These are phyloP conservation scores for Chelonia mydas DNA, from an alignment of 2,797 vertebrate genomes.

Conservation along the genomic window DNA sequence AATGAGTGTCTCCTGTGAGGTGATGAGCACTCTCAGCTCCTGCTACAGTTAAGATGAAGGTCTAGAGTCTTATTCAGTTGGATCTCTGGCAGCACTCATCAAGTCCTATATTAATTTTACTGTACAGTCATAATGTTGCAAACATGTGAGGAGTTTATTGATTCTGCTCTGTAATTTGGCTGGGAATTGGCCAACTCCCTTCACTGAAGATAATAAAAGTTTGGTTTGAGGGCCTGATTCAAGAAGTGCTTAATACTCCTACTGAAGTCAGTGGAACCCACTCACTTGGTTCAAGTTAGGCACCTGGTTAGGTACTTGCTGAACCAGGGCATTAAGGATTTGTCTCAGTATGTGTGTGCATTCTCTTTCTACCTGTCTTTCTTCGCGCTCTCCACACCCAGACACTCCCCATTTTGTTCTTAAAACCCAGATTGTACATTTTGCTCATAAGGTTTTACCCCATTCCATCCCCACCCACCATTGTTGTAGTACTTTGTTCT, in stretches of 20 bases:
- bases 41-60: not conserved
- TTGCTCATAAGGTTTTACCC: not conserved
- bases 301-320: not conserved
- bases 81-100: not conserved
- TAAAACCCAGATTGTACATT: not conserved
- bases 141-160: not conserved
- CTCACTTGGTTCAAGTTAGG: not conserved
- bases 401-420: not conserved
- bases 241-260: not conserved
- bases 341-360: not conserved
- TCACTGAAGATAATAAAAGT: not conserved
- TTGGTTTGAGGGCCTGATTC: not conserved
- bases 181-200: not conserved
- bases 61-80: not conserved
- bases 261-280: not conserved
- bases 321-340: not conserved
- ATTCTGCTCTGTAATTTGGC: not conserved
- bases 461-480: not conserved
- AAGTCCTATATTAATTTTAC: not conserved
- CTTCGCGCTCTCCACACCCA: fast-evolving
- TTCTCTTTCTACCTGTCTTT: not conserved
- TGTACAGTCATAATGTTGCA: not conserved
- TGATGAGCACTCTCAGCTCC: not conserved
- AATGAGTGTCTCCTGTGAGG: not conserved
- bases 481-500: not conserved